phyloP scores from a whole-genome alignment of 2,113 vertebrate species.

The Nothoprocta perdicaria region DNA sequence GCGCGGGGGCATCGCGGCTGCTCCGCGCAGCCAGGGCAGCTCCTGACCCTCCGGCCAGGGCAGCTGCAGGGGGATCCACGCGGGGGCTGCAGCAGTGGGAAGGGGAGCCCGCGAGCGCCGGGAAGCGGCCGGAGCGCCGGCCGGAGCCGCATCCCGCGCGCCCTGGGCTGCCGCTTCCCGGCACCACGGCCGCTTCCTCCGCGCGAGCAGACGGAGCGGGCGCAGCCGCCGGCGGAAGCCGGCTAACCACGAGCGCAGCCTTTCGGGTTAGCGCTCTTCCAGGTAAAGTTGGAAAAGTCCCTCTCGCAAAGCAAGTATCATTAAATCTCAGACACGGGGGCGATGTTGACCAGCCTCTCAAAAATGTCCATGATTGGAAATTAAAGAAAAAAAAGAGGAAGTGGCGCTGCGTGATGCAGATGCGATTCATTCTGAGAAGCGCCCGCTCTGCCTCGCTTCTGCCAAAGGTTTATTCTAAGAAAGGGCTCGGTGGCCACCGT shows the following conservation, averaged over 20 bases:
- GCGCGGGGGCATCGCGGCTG: no score
- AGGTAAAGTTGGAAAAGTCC: conserved; percentile 87
- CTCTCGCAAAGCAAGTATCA: conserved; percentile 37
- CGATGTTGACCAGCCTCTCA: conserved; percentile 67
- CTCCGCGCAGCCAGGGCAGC: no score
- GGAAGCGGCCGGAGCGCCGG: background rate
- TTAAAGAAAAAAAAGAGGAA: conserved; percentile 65
- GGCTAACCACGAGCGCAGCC: conserved; percentile 73
- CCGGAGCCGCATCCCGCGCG: background rate
- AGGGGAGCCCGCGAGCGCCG: no score
- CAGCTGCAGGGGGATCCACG: no score
- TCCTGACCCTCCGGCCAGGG: no score
- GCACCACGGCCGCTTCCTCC: conserved; percentile 53
- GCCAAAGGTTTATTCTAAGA: conserved; percentile 65
- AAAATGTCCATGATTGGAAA: conserved; percentile 63
- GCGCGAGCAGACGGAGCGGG: conserved; percentile 39
- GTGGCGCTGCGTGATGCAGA: conserved; percentile 71
- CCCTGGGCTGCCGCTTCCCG: conserved; percentile 64
- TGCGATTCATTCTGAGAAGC: conserved; percentile 85
- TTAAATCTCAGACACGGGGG: conserved; percentile 73
- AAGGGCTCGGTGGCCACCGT: conserved; percentile 37
- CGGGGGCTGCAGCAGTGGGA: no score
- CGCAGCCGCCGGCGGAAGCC: conserved; percentile 77
- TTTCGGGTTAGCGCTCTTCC: conserved; percentile 77
- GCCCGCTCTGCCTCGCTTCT: conserved; percentile 48